Conservation (phyloP, 2,888 invertebrate species). For the Agrilus biguttatus region DNA sequence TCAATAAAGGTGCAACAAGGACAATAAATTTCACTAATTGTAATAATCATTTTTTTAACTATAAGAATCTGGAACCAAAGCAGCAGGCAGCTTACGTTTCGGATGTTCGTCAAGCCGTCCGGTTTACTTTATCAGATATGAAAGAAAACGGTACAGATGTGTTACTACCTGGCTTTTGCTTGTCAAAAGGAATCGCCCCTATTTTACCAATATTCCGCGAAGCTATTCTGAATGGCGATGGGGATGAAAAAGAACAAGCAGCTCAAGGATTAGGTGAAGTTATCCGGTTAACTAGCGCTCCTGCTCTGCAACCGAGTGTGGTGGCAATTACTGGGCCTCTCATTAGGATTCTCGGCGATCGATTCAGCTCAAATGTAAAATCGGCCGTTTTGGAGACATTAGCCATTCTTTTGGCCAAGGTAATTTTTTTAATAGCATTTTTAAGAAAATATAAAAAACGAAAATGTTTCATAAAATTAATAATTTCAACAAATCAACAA, state of each 20-base stretch:
- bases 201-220: slow-evolving; percentile 91
- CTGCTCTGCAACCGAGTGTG: slow-evolving; percentile 86
- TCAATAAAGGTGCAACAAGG: too few species aligned
- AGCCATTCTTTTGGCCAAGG: slow-evolving; percentile 82
- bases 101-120: slow-evolving; percentile 85
- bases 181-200: slow-evolving; percentile 83
- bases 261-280: slow-evolving; percentile 74
- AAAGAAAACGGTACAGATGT: slow-evolving; percentile 44
- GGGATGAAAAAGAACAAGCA: slow-evolving; percentile 91
- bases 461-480: too few species aligned
- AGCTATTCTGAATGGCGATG: slow-evolving; percentile 86
- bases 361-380: slow-evolving; percentile 88
- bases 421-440: slow-evolving; percentile 19
- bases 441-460: background rate
- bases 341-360: slow-evolving; percentile 91
- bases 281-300: slow-evolving; percentile 69
- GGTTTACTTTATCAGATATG: slow-evolving; percentile 76
- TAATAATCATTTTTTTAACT: slow-evolving; percentile 1
- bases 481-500: too few species aligned
- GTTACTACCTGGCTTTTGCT: slow-evolving; percentile 80
- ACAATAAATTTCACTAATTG: background rate
- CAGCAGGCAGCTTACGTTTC: slow-evolving; percentile 76
- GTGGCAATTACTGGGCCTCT: slow-evolving; percentile 96
- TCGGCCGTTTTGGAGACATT: slow-evolving; percentile 91
- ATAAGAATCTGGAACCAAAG: slow-evolving; percentile 61